Evolutionary conservation across 2,113 vertebrate genomes (phyloP).

Genomic region (Furnarius figulus): DNA sequence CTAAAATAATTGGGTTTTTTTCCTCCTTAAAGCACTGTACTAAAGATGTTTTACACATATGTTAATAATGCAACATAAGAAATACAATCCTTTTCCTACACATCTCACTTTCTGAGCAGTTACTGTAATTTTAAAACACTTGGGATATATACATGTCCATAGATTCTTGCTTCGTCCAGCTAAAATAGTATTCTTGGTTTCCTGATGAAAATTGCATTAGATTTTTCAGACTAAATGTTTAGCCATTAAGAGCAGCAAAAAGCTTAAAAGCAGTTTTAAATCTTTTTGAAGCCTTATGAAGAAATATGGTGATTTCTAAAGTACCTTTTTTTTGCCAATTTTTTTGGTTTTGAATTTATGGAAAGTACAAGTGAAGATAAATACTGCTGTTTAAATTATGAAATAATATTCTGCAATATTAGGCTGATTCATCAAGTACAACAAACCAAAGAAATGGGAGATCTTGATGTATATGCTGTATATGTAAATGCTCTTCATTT

Average conservation of each 20-base stretch:
- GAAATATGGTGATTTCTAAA: not conserved
- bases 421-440: not conserved
- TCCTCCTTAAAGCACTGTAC: not conserved
- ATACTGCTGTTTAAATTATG: not conserved
- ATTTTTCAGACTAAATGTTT: not conserved
- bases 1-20: not conserved
- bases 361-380: not conserved
- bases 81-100: not conserved
- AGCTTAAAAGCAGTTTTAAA: not conserved
- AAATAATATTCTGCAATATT: not conserved
- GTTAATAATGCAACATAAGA: not conserved
- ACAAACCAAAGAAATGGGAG: not conserved
- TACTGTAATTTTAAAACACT: not conserved
- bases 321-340: not conserved
- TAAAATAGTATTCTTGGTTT: not conserved
- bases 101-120: not conserved
- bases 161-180: not conserved
- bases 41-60: not conserved
- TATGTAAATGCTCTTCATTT: not conserved
- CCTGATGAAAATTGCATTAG: not conserved
- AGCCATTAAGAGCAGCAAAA: not conserved
- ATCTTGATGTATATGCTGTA: rapidly evolving
- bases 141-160: not conserved
- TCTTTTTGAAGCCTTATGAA: not conserved
- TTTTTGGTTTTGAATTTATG: too few relatives aligned